phyloP scores from a whole-genome alignment of 2,113 vertebrate species.

The Bolborhynchus lineola region DNA sequence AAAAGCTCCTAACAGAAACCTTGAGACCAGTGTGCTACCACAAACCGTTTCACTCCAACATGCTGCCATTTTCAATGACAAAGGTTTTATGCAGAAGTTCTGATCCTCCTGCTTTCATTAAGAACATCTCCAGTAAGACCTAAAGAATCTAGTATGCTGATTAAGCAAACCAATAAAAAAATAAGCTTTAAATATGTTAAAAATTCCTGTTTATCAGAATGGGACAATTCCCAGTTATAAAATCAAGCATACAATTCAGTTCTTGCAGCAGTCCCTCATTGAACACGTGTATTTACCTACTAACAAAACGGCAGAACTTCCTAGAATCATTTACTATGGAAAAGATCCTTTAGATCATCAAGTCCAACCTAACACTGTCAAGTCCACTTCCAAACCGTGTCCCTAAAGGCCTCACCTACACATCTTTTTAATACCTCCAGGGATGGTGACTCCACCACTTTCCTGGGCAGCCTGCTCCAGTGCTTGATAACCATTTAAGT shows the following conservation, averaged over 20 bases:
- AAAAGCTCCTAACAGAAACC: background rate
- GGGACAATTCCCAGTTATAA: background rate
- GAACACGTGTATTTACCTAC: background rate
- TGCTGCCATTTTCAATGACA: background rate
- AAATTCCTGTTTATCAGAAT: background rate
- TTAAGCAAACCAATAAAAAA: background rate
- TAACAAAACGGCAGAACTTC: background rate
- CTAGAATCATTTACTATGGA: background rate
- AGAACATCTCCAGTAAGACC: background rate
- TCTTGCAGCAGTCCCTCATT: background rate
- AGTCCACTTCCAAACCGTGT: background rate
- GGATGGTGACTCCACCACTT: background rate
- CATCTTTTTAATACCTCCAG: background rate
- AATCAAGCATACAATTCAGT: background rate
- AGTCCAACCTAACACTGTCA: background rate
- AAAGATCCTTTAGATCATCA: background rate
- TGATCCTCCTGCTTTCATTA: background rate
- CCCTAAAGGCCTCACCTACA: rapidly evolving
- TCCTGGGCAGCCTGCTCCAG: background rate
- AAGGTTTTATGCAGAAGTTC: background rate
- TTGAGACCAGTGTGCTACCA: background rate
- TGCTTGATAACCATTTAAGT: background rate
- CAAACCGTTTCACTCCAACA: background rate
- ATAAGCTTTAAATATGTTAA: background rate
- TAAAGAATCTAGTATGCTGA: background rate